Evolutionary conservation across 2,888 invertebrate species (phyloP), one percentile per base, ranked within the genome.

Genomic region (Netelia inedita): DNA sequence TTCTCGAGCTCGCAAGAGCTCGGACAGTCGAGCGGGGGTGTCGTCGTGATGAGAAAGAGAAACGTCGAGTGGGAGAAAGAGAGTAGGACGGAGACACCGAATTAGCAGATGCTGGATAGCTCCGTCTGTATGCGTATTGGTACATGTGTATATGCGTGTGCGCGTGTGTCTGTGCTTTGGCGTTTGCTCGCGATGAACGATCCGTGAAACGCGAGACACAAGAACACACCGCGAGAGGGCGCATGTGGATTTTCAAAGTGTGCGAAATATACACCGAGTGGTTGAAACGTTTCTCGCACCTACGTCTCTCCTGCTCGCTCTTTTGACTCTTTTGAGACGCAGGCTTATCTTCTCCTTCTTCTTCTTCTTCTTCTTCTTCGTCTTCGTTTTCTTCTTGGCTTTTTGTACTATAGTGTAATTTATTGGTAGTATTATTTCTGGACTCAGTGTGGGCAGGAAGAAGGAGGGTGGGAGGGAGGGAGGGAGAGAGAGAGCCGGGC

Each of bases 371-470:
- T 46, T 35, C 55, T 66, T 53, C 55, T 65, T 50, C 21, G 41
- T 76, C 63, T 55, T 73, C 65, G 19, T 79, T 73, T 43, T 72
- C 14, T 71, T 66, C 66, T 65, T 66, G 14, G 53, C 76, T 28
- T 76, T 79, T 79, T 83, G 43, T 73, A 78, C 83, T 66, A 72
- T 79, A 79, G 83, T 79, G 63, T 71, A 59, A 75, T 75, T 65
- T 65, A 75, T 46, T 71, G 59, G 80, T 81, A 84, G 75, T 75
- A 75, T 75, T 89, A 89, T 89, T 89, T 89, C 86, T 83, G 88
- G 87, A 75, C 69, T 72, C 69, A 75, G 65, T 55, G 89, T 86
- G 85, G 87, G 85, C 82, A 79, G 88, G 88, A 80, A 87, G 85
- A 86, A 88, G 88, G 86, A 72, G 55, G 57, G 65, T 23, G 65